phyloP scores from a whole-genome alignment of 2,113 vertebrate genomes.

The Pelodiscus sinensis region DNA sequence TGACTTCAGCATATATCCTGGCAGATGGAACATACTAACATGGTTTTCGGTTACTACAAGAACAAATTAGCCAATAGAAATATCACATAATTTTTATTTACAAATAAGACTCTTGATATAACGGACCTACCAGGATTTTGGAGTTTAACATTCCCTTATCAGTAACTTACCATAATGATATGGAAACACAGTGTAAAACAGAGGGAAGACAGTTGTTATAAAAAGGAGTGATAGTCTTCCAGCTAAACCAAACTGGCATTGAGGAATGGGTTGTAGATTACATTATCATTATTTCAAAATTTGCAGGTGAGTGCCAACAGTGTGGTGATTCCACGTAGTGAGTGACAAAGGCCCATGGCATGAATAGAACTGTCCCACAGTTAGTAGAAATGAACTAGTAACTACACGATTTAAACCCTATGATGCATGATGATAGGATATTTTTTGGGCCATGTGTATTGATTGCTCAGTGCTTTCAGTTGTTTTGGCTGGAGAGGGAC shows the following conservation, averaged over 20 bases:
- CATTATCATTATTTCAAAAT: background rate
- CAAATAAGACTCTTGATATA: background rate
- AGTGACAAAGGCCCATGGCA: background rate
- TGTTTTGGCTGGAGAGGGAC: background rate
- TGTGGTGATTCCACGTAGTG: background rate
- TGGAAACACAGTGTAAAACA: background rate
- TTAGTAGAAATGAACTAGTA: background rate
- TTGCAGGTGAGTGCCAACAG: background rate
- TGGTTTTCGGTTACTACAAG: background rate
- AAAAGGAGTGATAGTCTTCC: background rate
- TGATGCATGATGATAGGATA: background rate
- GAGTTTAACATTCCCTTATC: background rate
- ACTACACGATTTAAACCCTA: background rate
- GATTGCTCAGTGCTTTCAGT: background rate
- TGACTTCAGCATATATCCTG: rapidly evolving
- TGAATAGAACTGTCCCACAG: background rate
- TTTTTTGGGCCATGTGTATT: background rate
- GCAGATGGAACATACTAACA: background rate
- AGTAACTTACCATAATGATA: background rate
- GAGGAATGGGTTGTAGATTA: background rate
- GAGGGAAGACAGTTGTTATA: background rate
- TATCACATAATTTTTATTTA: background rate
- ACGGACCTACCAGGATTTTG: background rate
- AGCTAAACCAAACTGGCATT: background rate
- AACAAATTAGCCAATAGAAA: background rate